Evolutionary conservation across 2,888 invertebrate genomes (phyloP).

Genomic region (Pterobdella sp.): DNA sequence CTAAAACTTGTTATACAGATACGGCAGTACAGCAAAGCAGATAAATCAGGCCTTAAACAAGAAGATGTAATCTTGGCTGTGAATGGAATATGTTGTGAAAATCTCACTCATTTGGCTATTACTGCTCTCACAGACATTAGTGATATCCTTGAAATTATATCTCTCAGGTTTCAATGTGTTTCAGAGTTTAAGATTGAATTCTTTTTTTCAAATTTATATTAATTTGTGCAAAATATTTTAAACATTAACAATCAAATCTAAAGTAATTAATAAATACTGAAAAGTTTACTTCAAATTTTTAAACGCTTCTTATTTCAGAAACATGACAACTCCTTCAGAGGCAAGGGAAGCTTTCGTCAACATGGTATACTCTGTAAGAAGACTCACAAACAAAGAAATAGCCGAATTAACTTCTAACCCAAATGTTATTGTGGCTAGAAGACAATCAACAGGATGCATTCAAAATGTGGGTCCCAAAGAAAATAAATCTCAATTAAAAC

Average conservation of each 20-base stretch:
- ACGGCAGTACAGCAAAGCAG: slow-evolving; percentile 47
- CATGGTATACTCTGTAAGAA: slow-evolving; percentile 11
- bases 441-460: slow-evolving; percentile 26
- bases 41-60: slow-evolving; percentile 44
- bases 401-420: slow-evolving; percentile 21
- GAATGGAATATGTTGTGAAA: slow-evolving; percentile 44
- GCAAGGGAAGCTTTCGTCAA: slow-evolving; percentile 1
- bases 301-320: slow-evolving; percentile 2
- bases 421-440: slow-evolving; percentile 18
- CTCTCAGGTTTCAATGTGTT: slow-evolving; percentile 43
- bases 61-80: slow-evolving; percentile 47
- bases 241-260: background rate
- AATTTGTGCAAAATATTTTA: background rate
- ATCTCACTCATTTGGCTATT: slow-evolving; percentile 45
- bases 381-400: slow-evolving; percentile 20
- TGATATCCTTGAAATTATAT: slow-evolving; percentile 41
- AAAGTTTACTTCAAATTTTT: background rate
- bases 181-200: background rate
- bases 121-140: slow-evolving; percentile 46
- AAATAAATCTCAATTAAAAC: slow-evolving; percentile 16
- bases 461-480: background rate
- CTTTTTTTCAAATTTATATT: background rate
- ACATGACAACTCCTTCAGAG: slow-evolving; percentile 9
- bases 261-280: background rate
- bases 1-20: too few species aligned